phyloP scores from a whole-genome alignment of 2,113 vertebrate genomes.

The Pagrus major region DNA sequence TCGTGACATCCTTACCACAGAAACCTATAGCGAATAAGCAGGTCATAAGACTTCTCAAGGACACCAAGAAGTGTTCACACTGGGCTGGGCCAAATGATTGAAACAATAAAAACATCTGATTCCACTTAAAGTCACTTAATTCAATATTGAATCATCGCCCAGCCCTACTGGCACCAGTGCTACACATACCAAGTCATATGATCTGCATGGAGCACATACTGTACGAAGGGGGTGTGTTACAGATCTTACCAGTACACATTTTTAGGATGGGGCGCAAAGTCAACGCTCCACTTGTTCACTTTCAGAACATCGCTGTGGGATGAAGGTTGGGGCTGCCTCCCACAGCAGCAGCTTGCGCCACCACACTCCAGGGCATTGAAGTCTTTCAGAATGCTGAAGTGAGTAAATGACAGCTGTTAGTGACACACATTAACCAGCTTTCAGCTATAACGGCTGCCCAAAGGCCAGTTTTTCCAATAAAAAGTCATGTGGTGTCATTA shows the following conservation, averaged over 20 bases:
- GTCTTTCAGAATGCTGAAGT: conserved; percentile 92
- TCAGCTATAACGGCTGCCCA: neutral
- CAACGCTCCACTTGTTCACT: conserved; percentile 87
- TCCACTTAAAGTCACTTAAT: neutral
- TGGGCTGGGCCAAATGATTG: neutral
- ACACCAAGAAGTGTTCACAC: neutral
- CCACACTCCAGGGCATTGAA: conserved; percentile 93
- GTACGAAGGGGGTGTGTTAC: neutral
- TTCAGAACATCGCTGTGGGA: conserved; percentile 82
- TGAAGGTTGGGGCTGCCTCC: conserved; percentile 88
- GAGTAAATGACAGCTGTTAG: conserved; percentile 29
- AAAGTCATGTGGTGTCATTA: neutral
- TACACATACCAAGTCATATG: neutral
- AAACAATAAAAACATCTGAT: neutral
- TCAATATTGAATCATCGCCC: conserved; percentile 20
- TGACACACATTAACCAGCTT: conserved; percentile 3
- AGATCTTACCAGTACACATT: conserved; percentile 92
- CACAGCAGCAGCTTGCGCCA: conserved; percentile 78
- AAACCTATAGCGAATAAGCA: neutral
- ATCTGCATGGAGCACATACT: neutral
- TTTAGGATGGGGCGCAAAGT: conserved; percentile 89
- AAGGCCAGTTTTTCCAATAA: neutral
- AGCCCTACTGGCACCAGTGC: neutral
- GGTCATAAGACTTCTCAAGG: neutral
- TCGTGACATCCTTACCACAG: neutral